Conservation (phyloP, 2,113 vertebrate species). For the Microcebus ravelobensis region DNA sequence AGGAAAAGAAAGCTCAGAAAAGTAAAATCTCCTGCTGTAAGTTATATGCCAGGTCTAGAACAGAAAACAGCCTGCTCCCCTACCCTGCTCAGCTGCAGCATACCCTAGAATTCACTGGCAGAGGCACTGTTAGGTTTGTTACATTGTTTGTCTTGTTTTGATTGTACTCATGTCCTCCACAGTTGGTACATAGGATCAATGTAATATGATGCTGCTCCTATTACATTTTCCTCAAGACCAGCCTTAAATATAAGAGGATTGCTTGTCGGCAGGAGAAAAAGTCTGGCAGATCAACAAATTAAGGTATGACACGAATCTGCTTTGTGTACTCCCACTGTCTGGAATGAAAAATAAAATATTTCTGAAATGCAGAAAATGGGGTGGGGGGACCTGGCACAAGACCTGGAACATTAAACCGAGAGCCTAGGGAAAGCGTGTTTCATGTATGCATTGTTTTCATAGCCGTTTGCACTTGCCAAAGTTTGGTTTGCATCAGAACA, state of each 20-base stretch:
- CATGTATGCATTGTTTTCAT: background rate
- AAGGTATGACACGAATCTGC: slow-evolving; percentile 70
- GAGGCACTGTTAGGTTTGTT: background rate
- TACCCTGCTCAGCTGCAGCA: background rate
- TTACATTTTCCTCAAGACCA: slow-evolving; percentile 48
- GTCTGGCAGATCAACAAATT: slow-evolving; percentile 45
- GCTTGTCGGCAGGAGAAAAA: background rate
- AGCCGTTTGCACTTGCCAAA: background rate
- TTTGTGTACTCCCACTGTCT: slow-evolving; percentile 66
- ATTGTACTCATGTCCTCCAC: background rate
- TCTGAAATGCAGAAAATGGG: slow-evolving; percentile 28
- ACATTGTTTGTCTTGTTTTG: background rate
- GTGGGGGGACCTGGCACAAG: background rate
- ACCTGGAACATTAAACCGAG: background rate
- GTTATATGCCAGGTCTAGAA: background rate
- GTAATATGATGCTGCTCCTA: background rate
- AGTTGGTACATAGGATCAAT: background rate
- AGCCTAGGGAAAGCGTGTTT: background rate
- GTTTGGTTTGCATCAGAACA: background rate
- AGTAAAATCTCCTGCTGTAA: background rate
- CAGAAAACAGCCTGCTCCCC: background rate
- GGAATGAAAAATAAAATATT: slow-evolving; percentile 67
- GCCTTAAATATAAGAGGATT: slow-evolving; percentile 15
- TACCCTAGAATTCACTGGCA: background rate
- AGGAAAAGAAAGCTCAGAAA: slow-evolving; percentile 10